A percentile compares a stretch with the other conserved stretches of the same genome.
These are phyloP conservation scores for Lomographa bimaculata DNA, from an alignment of 2,888 invertebrate genomes.

Conservation along the genomic window DNA sequence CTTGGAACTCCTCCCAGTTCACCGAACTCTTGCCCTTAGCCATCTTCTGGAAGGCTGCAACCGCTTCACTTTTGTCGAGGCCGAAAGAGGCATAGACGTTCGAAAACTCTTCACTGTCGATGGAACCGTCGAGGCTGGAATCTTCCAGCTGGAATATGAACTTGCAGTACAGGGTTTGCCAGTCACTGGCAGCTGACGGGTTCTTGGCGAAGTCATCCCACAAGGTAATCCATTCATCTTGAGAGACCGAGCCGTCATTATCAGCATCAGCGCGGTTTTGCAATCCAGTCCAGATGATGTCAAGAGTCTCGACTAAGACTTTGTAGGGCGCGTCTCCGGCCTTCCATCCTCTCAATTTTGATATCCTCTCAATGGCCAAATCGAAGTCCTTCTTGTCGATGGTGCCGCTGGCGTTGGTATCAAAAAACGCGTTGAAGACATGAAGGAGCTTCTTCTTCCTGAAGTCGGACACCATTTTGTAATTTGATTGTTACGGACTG, in stretches of 20 bases:
- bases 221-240: conserved; percentile 52
- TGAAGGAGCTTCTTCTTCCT: conserved; percentile 94
- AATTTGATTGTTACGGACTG: conserved; percentile 16
- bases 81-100: conserved; percentile 92
- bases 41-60: conserved; percentile 90
- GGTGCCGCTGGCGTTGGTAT: conserved; percentile 93
- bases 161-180: conserved; percentile 93
- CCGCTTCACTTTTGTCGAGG: conserved; percentile 87
- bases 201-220: conserved; percentile 87
- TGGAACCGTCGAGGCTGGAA: conserved; percentile 89
- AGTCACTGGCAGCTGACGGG: conserved; percentile 88
- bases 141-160: conserved; percentile 95
- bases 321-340: conserved; percentile 88
- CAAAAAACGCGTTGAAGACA: conserved; percentile 94
- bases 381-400: conserved; percentile 95
- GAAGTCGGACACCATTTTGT: conserved; percentile 90
- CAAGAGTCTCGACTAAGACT: conserved; percentile 88
- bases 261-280: conserved; percentile 91
- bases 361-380: conserved; percentile 92
- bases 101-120: conserved; percentile 92
- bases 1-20: conserved; percentile 89
- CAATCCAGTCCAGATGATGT: conserved; percentile 93
- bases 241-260: conserved; percentile 90
- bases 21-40: conserved; percentile 89
- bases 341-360: conserved; percentile 90